A percentile compares a stretch with the other conserved stretches of the same genome.
These are phyloP conservation scores for Phytoseiulus persimilis DNA, from an alignment of 2,888 invertebrate genomes.

Conservation along the genomic window DNA sequence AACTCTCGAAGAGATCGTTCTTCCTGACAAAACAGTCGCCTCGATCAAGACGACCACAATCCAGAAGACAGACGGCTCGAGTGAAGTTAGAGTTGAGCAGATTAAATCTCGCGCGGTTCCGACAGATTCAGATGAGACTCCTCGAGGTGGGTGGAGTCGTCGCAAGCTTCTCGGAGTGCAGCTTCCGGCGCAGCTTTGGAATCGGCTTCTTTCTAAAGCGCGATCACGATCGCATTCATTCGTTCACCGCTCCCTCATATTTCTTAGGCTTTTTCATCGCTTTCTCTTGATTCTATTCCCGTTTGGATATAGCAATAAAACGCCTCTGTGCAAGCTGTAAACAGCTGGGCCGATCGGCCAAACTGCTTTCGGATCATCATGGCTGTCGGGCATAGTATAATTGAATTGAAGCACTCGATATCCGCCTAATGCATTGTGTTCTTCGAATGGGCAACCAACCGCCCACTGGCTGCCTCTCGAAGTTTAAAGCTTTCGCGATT, in stretches of 20 bases:
- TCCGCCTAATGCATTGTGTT: not conserved
- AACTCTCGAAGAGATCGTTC: not conserved
- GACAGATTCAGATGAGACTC: not conserved
- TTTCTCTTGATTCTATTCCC: not conserved
- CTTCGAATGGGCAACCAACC: not conserved
- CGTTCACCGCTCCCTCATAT: not conserved
- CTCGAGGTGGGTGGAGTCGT: not conserved
- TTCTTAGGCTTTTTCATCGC: not conserved
- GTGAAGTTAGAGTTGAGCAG: conserved; percentile 11
- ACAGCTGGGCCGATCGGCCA: not conserved
- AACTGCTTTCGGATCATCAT: not conserved
- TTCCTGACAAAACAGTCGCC: not conserved
- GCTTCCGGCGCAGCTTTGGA: not conserved
- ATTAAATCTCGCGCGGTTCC: not conserved
- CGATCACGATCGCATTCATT: not conserved
- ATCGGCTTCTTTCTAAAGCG: not conserved
- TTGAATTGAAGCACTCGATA: not conserved
- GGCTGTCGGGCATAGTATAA: not conserved
- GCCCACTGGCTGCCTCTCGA: not conserved
- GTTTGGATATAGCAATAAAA: not conserved
- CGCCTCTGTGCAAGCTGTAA: not conserved
- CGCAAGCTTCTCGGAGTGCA: not conserved
- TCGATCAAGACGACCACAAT: conserved; percentile 6
- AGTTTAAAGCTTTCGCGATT: not conserved
- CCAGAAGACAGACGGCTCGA: conserved; percentile 18